phyloP scores from a whole-genome alignment of 1,140 invertebrate genomes.

The Hyles vespertilio region DNA sequence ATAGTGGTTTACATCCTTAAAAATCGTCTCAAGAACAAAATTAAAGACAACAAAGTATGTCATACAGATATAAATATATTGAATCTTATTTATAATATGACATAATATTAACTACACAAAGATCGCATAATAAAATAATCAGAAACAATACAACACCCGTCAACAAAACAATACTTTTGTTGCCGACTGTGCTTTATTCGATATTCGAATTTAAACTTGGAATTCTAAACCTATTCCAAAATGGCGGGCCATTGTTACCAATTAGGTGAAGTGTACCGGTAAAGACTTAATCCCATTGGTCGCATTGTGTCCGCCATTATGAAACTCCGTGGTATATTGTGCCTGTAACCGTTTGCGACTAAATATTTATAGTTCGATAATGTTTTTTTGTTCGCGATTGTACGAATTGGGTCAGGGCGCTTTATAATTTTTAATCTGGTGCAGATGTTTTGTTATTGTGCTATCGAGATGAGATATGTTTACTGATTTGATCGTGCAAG shows the following conservation, averaged over 20 bases:
- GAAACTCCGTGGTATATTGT: conserved; percentile 32
- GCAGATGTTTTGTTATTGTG: no score
- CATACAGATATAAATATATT: no score
- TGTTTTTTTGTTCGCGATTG: no score
- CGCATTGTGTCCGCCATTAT: conserved; percentile 28
- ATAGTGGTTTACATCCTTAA: no score
- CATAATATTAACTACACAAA: no score
- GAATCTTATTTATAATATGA: no score
- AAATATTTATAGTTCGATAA: conserved; percentile 5
- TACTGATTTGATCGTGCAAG: no score
- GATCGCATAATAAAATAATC: background rate
- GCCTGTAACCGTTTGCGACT: conserved; percentile 20
- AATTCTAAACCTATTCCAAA: conserved; percentile 34
- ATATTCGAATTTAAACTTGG: conserved; percentile 30
- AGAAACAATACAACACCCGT: background rate
- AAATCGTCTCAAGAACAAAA: no score
- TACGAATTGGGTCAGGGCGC: no score
- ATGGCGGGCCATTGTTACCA: conserved; percentile 45
- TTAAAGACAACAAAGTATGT: no score
- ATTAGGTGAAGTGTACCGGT: conserved; percentile 43
- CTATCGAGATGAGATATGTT: no score
- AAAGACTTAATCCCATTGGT: conserved; percentile 40
- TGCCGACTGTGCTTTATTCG: conserved; percentile 16
- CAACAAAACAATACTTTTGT: conserved; percentile 13
- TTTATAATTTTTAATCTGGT: no score